Evolutionary conservation across 2,888 invertebrate genomes (phyloP).

Genomic region (Stegophylla sp.): DNA sequence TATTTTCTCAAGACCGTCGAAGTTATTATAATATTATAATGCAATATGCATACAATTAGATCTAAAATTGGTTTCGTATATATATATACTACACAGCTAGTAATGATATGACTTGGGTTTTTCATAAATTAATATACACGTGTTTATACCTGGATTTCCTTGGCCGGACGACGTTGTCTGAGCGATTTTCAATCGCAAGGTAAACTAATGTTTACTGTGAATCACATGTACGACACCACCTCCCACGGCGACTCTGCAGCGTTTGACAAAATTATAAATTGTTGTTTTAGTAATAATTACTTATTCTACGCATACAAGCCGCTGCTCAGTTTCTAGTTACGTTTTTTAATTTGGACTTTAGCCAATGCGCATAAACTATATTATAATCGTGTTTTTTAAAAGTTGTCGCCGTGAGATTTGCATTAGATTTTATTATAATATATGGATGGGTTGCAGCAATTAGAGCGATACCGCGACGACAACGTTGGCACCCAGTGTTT

Average conservation of each 20-base stretch:
- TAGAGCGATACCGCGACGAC: background rate
- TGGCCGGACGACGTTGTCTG: conserved; percentile 1
- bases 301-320: background rate
- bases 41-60: background rate
- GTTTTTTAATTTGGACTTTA: background rate
- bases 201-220: background rate
- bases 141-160: background rate
- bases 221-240: background rate
- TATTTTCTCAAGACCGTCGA: background rate
- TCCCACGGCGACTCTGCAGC: background rate
- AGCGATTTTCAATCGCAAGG: background rate
- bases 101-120: background rate
- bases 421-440: conserved; percentile 14
- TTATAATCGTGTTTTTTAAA: conserved; percentile 13
- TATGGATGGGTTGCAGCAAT: background rate
- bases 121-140: background rate
- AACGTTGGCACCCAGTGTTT: background rate
- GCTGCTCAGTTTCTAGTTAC: background rate
- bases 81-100: background rate
- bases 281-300: background rate
- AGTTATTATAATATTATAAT: background rate
- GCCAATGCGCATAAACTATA: background rate
- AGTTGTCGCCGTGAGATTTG: conserved; percentile 22
- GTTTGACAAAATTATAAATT: conserved; percentile 11
- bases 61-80: background rate